These are phyloP conservation scores for Muschampia plurimacula DNA, from an alignment of 2,888 invertebrate genomes.

Conservation along the genomic window DNA sequence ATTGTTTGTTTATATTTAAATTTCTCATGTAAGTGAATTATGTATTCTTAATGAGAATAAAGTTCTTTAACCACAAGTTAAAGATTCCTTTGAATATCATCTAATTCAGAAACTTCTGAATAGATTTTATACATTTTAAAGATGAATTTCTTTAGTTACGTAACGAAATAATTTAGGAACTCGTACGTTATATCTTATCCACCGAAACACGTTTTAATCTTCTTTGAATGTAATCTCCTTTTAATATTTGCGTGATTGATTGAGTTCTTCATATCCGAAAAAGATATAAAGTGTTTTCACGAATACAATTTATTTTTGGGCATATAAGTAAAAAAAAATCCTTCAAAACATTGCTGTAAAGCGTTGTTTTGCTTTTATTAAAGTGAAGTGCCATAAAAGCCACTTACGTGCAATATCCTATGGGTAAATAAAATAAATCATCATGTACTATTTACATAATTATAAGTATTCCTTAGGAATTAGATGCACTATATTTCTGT, in stretches of 20 bases:
- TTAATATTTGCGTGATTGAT: slow-evolving; percentile 43
- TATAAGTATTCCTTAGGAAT: no score
- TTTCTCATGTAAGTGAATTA: no score
- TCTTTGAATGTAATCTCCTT: slow-evolving; percentile 33
- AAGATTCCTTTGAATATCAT: background rate
- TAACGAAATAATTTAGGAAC: background rate
- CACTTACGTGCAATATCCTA: no score
- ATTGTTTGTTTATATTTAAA: no score
- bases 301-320: slow-evolving; percentile 10
- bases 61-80: no score
- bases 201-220: slow-evolving; percentile 23
- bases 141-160: background rate
- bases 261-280: slow-evolving; percentile 29
- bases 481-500: no score
- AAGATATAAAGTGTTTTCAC: slow-evolving; percentile 21
- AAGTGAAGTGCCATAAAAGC: background rate
- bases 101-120: background rate
- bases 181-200: slow-evolving; percentile 21
- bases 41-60: no score
- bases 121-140: background rate
- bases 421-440: background rate
- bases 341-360: background rate
- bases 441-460: no score
- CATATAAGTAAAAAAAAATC: slow-evolving; percentile 1
- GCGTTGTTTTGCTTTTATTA: slow-evolving; percentile 6